Conservation (phyloP, 2,797 vertebrate species). For the Tympanoctomys barrerae region DNA sequence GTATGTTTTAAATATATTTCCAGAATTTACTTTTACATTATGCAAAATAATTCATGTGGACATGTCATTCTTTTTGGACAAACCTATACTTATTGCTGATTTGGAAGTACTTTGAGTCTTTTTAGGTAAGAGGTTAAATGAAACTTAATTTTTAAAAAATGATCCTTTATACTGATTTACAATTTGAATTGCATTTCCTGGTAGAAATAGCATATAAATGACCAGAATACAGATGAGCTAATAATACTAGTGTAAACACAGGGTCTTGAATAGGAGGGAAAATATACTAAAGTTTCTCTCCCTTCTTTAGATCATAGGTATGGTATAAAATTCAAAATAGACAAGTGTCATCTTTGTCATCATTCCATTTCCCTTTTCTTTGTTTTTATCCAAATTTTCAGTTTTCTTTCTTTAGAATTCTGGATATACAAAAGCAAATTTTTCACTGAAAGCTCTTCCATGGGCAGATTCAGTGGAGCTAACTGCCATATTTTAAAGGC, state of each 20-base stretch:
- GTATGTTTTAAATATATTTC: slow-evolving; percentile 81
- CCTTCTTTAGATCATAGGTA: background rate
- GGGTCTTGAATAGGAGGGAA: slow-evolving; percentile 4
- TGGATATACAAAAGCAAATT: slow-evolving; percentile 48
- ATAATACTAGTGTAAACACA: background rate
- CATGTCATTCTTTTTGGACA: slow-evolving; percentile 6
- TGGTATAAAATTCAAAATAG: slow-evolving; percentile 14
- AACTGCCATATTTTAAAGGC: slow-evolving; percentile 48
- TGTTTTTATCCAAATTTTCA: slow-evolving; percentile 40
- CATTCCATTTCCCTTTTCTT: slow-evolving; percentile 40
- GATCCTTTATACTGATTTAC: slow-evolving; percentile 32
- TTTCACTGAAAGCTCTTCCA: slow-evolving; percentile 38
- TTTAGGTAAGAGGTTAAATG: slow-evolving; percentile 47
- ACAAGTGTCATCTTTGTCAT: slow-evolving; percentile 6
- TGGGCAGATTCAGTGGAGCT: slow-evolving; percentile 11
- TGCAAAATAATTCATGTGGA: slow-evolving; percentile 18
- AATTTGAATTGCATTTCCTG: slow-evolving; percentile 56
- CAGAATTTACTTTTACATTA: slow-evolving; percentile 58
- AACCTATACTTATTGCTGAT: background rate
- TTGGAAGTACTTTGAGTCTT: slow-evolving; percentile 58
- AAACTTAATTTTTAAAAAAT: slow-evolving; percentile 46
- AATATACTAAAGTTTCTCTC: slow-evolving; percentile 24
- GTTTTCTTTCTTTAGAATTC: slow-evolving; percentile 48
- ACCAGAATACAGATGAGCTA: slow-evolving; percentile 28
- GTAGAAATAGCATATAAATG: slow-evolving; percentile 37